These are phyloP conservation scores for Laticauda colubrina DNA, from an alignment of 2,113 vertebrate species.

Conservation along the genomic window DNA sequence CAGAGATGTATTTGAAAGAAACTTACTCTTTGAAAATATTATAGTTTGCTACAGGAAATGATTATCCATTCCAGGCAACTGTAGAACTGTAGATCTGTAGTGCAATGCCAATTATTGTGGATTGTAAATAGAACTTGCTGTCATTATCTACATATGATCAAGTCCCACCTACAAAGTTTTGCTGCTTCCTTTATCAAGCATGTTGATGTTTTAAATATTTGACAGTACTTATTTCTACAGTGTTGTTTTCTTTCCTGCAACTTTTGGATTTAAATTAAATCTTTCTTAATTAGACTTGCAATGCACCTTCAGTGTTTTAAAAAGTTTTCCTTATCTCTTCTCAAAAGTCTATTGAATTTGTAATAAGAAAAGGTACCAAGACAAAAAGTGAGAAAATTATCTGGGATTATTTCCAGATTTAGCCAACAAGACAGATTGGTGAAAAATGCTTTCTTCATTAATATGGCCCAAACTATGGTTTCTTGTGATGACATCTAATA, in stretches of 20 bases:
- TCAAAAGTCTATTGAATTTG: background rate
- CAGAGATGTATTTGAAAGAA: background rate
- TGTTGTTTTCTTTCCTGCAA: background rate
- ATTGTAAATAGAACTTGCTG: background rate
- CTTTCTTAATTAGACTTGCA: background rate
- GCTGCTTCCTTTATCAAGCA: background rate
- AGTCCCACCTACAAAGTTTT: background rate
- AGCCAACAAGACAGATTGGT: background rate
- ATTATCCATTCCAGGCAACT: background rate
- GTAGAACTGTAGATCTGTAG: background rate
- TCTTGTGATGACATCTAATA: conserved; percentile 2
- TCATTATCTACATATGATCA: background rate
- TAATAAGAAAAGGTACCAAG: background rate
- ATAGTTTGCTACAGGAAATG: background rate
- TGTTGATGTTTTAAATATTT: background rate
- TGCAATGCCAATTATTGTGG: background rate
- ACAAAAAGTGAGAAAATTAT: background rate
- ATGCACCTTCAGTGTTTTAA: background rate
- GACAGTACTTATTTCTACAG: background rate
- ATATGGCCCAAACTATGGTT: background rate
- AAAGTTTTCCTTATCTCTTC: background rate
- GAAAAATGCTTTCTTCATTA: background rate
- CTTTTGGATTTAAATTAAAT: background rate
- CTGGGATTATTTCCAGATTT: background rate
- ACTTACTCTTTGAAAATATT: background rate